Percentiles rank a stretch among this genome's conserved stretches.
Conservation (phyloP, 2,113 vertebrate genomes). For the Camelus bactrianus region DNA sequence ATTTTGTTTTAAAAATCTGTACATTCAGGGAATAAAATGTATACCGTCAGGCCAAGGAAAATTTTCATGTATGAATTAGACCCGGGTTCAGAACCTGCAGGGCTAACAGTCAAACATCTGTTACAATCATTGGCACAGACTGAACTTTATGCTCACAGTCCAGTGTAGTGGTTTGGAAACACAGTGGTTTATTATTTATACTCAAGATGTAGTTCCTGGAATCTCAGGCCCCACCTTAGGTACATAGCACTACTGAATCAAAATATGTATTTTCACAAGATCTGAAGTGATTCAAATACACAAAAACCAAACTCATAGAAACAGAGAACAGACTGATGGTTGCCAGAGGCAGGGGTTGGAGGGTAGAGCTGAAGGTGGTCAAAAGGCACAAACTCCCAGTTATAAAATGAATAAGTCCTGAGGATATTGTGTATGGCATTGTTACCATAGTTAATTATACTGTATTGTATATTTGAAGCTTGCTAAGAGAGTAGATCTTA, state of each 20-base stretch:
- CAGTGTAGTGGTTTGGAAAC: not conserved
- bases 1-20: not conserved
- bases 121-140: not conserved
- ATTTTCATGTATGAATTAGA: not conserved
- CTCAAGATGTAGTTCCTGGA: not conserved
- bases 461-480: not conserved
- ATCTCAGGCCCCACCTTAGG: not conserved
- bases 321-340: not conserved
- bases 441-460: not conserved
- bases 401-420: not conserved
- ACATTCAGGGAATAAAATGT: not conserved
- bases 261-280: not conserved
- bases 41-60: not conserved
- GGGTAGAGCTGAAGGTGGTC: not conserved
- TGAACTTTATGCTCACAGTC: not conserved
- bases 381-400: not conserved
- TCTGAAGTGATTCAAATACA: not conserved
- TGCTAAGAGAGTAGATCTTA: not conserved
- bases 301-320: not conserved
- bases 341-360: not conserved
- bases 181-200: not conserved
- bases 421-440: not conserved
- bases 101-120: not conserved
- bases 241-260: not conserved
- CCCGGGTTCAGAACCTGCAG: rapidly evolving